These are phyloP conservation scores for Cantharis rustica DNA, from an alignment of 2,888 invertebrate species.

Conservation along the genomic window DNA sequence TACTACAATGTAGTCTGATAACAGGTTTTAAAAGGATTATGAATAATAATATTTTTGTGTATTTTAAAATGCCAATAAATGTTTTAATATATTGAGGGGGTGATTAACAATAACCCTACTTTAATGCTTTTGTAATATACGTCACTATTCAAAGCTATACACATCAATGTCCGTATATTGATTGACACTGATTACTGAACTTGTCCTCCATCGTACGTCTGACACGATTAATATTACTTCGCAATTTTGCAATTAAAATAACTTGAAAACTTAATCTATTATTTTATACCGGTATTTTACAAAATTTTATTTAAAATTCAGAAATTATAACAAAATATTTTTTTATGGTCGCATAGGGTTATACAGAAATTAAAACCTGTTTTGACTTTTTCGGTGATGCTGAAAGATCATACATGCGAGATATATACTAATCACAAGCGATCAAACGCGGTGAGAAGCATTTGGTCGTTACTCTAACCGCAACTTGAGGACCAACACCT, in stretches of 20 bases:
- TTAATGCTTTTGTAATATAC: constrained; percentile 17
- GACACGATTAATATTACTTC: constrained; percentile 34
- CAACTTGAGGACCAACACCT: neutral
- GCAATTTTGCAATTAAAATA: constrained; percentile 36
- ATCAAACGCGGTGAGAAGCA: neutral
- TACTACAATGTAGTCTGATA: neutral
- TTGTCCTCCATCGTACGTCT: constrained; percentile 26
- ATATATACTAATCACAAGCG: neutral
- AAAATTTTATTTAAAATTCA: neutral
- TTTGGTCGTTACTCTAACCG: neutral
- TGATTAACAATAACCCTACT: constrained; percentile 21
- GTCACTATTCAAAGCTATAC: constrained; percentile 29
- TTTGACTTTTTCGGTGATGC: neutral
- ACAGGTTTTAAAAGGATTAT: neutral
- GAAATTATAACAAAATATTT: neutral
- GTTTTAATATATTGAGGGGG: constrained; percentile 8
- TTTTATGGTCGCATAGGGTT: neutral
- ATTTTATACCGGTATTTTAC: constrained; percentile 1
- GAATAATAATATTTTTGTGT: neutral
- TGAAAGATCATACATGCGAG: neutral
- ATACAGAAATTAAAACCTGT: neutral
- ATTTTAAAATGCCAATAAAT: constrained; percentile 10
- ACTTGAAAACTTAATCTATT: constrained; percentile 24
- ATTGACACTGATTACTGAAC: constrained; percentile 37
- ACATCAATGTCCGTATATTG: constrained; percentile 34